Evolutionary conservation across 2,888 invertebrate species (phyloP).

Genomic region (Drosophila affinis): DNA sequence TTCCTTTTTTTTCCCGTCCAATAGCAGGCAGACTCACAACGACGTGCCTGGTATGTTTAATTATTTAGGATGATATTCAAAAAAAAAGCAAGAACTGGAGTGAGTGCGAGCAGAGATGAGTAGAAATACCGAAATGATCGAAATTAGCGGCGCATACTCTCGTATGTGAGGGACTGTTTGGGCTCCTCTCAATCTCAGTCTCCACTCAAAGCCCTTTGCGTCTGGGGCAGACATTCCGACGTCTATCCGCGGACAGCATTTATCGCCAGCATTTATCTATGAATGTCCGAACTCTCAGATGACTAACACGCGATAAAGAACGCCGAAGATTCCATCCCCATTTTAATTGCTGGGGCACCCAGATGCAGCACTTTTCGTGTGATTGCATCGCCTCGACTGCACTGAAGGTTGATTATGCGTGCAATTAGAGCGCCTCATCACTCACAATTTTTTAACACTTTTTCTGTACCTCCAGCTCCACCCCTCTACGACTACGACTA

Average conservation of each 20-base stretch:
- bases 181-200: slow-evolving; percentile 4
- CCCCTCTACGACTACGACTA: not conserved
- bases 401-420: slow-evolving; percentile 66
- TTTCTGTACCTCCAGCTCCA: slow-evolving; percentile 45
- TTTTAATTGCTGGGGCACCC: slow-evolving; percentile 55
- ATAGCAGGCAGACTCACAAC: slow-evolving; percentile 48
- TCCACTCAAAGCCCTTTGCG: not conserved
- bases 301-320: slow-evolving; percentile 62
- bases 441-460: slow-evolving; percentile 78
- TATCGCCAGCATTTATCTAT: slow-evolving; percentile 33
- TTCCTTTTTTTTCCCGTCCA: slow-evolving; percentile 16
- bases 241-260: slow-evolving; percentile 36
- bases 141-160: slow-evolving; percentile 72
- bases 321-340: slow-evolving; percentile 25
- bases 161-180: slow-evolving; percentile 42
- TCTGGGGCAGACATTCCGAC: slow-evolving; percentile 66
- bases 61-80: slow-evolving; percentile 78
- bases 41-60: slow-evolving; percentile 76
- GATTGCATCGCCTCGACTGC: slow-evolving; percentile 28
- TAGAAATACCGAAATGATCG: slow-evolving; percentile 65
- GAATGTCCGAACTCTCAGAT: slow-evolving; percentile 37
- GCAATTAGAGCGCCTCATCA: slow-evolving; percentile 77
- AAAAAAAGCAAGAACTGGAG: slow-evolving; percentile 42
- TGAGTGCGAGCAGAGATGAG: slow-evolving; percentile 53
- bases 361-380: slow-evolving; percentile 43